Evolutionary conservation across 2,888 invertebrate species (phyloP).

Genomic region (Coremacera marginata): DNA sequence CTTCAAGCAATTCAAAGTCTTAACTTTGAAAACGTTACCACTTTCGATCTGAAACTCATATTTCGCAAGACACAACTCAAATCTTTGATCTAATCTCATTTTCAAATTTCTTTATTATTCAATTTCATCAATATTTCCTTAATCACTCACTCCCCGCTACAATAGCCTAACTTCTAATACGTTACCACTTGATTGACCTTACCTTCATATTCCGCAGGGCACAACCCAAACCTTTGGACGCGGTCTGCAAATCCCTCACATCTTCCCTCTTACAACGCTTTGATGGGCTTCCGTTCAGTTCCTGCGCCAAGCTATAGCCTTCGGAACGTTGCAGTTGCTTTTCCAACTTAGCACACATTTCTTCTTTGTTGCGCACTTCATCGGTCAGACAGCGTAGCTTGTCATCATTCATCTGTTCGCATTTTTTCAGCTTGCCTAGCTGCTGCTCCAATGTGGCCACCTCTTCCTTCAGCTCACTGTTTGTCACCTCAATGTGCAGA

Average conservation of each 20-base stretch:
- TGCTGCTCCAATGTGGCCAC: conserved; percentile 75
- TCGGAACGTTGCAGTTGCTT: conserved; percentile 59
- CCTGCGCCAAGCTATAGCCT: conserved; percentile 63
- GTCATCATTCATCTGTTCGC: conserved; percentile 72
- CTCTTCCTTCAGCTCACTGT: conserved; percentile 78
- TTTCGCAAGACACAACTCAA: no score
- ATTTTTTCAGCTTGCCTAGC: conserved; percentile 72
- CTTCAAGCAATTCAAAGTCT: no score
- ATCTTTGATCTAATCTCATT: no score
- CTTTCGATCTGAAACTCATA: no score
- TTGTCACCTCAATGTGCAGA: conserved; percentile 77
- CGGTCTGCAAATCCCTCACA: conserved; percentile 55
- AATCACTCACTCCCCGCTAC: no score
- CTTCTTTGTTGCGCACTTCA: conserved; percentile 70
- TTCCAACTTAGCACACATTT: conserved; percentile 58
- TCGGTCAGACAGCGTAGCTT: conserved; percentile 73
- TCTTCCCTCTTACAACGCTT: conserved; percentile 58
- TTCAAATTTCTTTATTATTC: no score
- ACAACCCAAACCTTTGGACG: conserved; percentile 58
- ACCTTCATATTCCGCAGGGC: conserved; percentile 62
- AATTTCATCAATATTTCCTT: no score
- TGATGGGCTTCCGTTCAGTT: conserved; percentile 62
- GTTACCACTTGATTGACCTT: conserved; percentile 1
- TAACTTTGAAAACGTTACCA: no score
- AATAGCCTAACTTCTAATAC: no score